Evolutionary conservation across 1,140 invertebrate species (phyloP).

Genomic region (Limonius californicus): DNA sequence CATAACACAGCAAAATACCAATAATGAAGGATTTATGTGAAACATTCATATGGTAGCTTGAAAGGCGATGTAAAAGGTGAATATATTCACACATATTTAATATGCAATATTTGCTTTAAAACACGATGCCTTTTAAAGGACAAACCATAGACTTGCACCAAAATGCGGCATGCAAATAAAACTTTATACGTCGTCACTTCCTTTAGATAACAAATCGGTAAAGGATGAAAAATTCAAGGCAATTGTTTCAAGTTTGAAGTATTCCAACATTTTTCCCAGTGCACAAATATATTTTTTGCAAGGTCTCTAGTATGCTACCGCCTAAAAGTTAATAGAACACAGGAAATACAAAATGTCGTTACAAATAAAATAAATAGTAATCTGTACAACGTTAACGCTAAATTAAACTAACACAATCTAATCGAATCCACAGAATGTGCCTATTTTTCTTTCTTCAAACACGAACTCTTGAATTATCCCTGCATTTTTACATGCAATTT

Average conservation of each 20-base stretch:
- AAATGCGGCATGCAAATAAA: no score
- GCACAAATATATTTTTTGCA: neutral
- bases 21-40: slow-evolving; percentile 1
- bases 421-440: no score
- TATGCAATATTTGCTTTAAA: neutral
- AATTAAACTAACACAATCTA: no score
- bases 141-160: no score
- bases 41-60: neutral
- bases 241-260: neutral
- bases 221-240: neutral
- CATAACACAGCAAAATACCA: slow-evolving; percentile 10
- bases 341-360: neutral
- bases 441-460: no score
- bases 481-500: no score
- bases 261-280: neutral
- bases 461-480: no score
- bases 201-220: neutral
- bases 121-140: no score
- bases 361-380: slow-evolving; percentile 5
- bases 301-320: neutral
- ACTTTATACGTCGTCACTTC: no score
- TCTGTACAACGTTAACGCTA: neutral
- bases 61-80: slow-evolving; percentile 3
- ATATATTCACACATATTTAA: neutral
- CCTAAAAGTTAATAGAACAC: neutral